These are phyloP conservation scores for Diacarnus erythraeanus DNA, from an alignment of 37 sponge, comb jelly and placozoan genomes.

Conservation along the genomic window DNA sequence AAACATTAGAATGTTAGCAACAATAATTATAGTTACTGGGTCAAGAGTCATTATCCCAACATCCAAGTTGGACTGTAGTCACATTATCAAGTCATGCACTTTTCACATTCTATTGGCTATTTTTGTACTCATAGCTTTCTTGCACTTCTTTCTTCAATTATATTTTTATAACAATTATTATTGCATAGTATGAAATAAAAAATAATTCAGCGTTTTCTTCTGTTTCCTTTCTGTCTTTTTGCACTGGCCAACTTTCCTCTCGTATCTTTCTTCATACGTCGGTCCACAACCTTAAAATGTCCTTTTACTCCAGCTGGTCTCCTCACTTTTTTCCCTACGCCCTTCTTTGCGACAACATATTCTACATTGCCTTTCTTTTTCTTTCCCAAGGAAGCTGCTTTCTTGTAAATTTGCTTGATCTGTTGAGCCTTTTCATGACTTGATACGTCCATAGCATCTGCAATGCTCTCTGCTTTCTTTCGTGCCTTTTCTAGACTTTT, in stretches of 20 bases:
- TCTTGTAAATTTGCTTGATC: conserved; percentile 80
- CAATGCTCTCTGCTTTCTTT: conserved; percentile 61
- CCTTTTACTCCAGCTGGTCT: conserved; percentile 93
- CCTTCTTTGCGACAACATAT: conserved; percentile 94
- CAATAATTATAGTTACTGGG: too few species aligned
- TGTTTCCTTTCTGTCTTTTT: conserved; percentile 5
- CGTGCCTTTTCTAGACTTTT: conserved; percentile 55
- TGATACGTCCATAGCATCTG: conserved; percentile 62
- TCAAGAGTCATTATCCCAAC: too few species aligned
- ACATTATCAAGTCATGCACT: too few species aligned
- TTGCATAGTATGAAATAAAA: too few species aligned
- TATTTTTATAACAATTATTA: too few species aligned
- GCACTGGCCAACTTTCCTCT: conserved; percentile 13
- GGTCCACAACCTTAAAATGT: conserved; percentile 90
- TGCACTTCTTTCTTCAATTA: too few species aligned
- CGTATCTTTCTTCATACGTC: conserved; percentile 96
- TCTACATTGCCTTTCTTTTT: conserved; percentile 76
- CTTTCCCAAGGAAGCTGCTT: conserved; percentile 54
- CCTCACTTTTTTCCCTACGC: conserved; percentile 53
- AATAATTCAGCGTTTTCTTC: conserved; percentile 20
- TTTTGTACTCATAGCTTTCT: too few species aligned
- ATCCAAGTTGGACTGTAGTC: too few species aligned
- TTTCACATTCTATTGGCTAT: too few species aligned
- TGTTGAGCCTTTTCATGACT: conserved; percentile 82
- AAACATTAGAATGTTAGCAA: too few species aligned